Evolutionary conservation across 1,140 invertebrate genomes (phyloP).

Genomic region (Bombus sibiricus): DNA sequence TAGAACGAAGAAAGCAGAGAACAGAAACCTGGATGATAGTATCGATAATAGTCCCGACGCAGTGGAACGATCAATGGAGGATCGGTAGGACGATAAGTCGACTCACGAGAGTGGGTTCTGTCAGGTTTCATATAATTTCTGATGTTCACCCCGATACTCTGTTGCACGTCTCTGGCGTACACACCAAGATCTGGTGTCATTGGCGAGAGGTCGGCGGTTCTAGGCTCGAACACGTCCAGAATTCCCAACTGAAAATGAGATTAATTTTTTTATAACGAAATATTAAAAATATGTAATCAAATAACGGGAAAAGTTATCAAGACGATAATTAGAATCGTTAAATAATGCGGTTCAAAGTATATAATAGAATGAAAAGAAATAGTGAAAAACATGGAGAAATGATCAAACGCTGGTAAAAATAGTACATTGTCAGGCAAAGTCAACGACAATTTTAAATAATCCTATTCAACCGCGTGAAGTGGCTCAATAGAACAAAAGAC

Average conservation of each 20-base stretch:
- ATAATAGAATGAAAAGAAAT: neutral
- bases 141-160: conserved; percentile 91
- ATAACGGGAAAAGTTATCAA: neutral
- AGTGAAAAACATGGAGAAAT: neutral
- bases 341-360: neutral
- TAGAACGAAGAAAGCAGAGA: conserved; percentile 60
- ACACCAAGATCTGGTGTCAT: conserved; percentile 89
- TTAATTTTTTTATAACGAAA: neutral
- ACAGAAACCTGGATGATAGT: conserved; percentile 75
- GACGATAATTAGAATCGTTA: neutral
- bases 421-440: neutral
- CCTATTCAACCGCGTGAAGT: neutral
- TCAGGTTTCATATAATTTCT: conserved; percentile 87
- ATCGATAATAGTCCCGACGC: conserved; percentile 73
- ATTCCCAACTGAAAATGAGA: conserved; percentile 86
- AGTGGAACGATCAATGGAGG: conserved; percentile 60
- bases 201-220: conserved; percentile 88
- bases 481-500: neutral
- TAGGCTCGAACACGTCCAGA: conserved; percentile 89
- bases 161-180: conserved; percentile 91
- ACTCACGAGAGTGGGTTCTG: conserved; percentile 77
- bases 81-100: conserved; percentile 53
- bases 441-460: neutral
- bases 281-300: neutral
- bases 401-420: neutral